Conservation (phyloP, 2,113 vertebrate genomes). For the Platysternon megacephalum region DNA sequence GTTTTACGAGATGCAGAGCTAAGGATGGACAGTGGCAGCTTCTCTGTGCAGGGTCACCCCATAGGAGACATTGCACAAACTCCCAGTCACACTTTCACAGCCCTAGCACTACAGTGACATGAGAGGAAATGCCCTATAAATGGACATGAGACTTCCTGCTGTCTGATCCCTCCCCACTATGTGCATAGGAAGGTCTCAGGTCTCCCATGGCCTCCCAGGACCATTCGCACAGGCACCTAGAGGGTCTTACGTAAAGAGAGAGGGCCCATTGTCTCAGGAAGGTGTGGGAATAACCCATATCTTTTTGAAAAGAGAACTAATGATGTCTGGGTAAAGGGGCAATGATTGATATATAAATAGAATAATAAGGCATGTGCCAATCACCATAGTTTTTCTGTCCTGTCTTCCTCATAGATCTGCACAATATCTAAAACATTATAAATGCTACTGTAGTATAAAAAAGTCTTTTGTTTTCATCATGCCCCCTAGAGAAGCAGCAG, state of each 20-base stretch:
- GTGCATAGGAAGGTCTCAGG: neutral
- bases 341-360: neutral
- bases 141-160: fast-evolving
- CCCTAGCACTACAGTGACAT: neutral
- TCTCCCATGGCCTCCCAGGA: neutral
- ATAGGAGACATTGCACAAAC: neutral
- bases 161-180: neutral
- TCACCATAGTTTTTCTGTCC: neutral
- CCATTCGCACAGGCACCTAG: neutral
- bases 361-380: neutral
- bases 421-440: neutral
- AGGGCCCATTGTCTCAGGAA: neutral
- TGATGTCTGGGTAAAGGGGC: too few relatives aligned
- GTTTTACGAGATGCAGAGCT: neutral
- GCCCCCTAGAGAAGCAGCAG: neutral
- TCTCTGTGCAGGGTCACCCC: neutral
- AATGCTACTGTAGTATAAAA: neutral
- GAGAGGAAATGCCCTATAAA: neutral
- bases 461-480: neutral
- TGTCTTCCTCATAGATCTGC: neutral
- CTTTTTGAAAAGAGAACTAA: neutral
- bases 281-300: neutral
- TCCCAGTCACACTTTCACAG: neutral
- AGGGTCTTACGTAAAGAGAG: neutral
- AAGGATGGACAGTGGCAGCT: neutral